These are phyloP conservation scores for Augochlorella aurata DNA, from an alignment of 2,888 invertebrate genomes.

Conservation along the genomic window DNA sequence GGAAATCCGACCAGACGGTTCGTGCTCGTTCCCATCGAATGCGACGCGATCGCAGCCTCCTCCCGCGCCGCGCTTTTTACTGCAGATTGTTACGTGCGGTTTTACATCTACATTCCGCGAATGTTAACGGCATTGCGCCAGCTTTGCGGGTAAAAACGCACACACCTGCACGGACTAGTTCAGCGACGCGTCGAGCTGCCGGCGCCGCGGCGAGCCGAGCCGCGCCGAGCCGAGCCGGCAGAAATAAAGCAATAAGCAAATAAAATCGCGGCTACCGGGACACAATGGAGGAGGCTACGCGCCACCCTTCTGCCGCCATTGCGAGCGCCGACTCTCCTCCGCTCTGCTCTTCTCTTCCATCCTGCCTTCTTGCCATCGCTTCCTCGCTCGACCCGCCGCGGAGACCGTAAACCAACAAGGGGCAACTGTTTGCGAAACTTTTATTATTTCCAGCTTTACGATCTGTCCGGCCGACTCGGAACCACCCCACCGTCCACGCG, in stretches of 20 bases:
- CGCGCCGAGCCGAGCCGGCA: conserved; percentile 24
- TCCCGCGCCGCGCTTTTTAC: conserved; percentile 27
- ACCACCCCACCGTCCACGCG: conserved; percentile 9
- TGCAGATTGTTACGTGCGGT: conserved; percentile 40
- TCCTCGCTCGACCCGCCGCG: conserved; percentile 54
- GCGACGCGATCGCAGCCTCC: conserved; percentile 35
- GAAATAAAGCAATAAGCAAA: conserved; percentile 75
- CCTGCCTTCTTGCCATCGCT: neutral
- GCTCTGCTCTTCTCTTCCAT: neutral
- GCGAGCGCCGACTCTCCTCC: neutral
- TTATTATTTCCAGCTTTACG: conserved; percentile 77
- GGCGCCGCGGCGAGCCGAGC: neutral
- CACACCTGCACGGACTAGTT: conserved; percentile 51
- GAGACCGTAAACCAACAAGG: conserved; percentile 69
- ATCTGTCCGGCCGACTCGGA: conserved; percentile 57
- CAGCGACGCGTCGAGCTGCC: conserved; percentile 40
- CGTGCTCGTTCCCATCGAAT: conserved; percentile 19
- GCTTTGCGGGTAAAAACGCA: conserved; percentile 55
- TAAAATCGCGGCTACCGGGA: conserved; percentile 67
- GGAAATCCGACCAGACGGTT: conserved; percentile 22
- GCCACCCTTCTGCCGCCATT: conserved; percentile 25
- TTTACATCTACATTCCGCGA: conserved; percentile 49
- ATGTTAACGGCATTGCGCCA: conserved; percentile 57
- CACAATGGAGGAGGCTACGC: conserved; percentile 64
- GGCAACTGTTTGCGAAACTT: conserved; percentile 78